Evolutionary conservation across 2,888 invertebrate species (phyloP).

Genomic region (Melipona bicolor): DNA sequence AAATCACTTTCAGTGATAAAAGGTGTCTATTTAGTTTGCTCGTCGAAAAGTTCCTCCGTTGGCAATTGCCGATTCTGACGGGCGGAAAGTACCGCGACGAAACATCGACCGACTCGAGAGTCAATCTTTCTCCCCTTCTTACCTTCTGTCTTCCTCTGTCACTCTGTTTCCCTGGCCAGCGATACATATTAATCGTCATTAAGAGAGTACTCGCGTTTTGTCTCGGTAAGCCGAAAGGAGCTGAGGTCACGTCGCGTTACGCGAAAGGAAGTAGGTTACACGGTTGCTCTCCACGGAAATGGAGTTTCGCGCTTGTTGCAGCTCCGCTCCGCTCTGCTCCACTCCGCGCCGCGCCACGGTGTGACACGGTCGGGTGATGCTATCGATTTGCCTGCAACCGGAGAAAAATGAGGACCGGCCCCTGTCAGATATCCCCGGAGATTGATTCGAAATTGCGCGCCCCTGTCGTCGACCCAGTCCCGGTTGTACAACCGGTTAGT

Average conservation of each 20-base stretch:
- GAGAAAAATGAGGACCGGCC: constrained; percentile 54
- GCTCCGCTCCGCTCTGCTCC: neutral
- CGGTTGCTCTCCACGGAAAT: constrained; percentile 49
- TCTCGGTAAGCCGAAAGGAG: neutral
- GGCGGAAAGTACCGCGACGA: neutral
- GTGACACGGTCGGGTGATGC: constrained; percentile 54
- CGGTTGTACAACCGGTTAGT: constrained; percentile 33
- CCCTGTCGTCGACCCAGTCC: constrained; percentile 7
- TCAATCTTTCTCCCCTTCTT: neutral
- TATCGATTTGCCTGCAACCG: constrained; percentile 59
- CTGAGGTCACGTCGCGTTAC: neutral
- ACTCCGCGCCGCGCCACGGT: neutral
- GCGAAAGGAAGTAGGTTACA: constrained; percentile 41
- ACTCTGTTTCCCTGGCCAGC: neutral
- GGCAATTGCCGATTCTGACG: constrained; percentile 4
- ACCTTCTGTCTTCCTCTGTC: neutral
- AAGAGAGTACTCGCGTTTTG: neutral
- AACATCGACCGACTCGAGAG: neutral
- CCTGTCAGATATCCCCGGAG: constrained; percentile 59
- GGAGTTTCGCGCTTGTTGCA: constrained; percentile 59
- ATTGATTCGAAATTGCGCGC: constrained; percentile 60
- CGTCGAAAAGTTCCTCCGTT: neutral
- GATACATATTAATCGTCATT: constrained; percentile 55
- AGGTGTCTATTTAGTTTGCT: neutral
- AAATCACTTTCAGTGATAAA: too few species aligned